Conservation (phyloP, 2,797 vertebrate genomes). For the Brachyalestes nurse region DNA sequence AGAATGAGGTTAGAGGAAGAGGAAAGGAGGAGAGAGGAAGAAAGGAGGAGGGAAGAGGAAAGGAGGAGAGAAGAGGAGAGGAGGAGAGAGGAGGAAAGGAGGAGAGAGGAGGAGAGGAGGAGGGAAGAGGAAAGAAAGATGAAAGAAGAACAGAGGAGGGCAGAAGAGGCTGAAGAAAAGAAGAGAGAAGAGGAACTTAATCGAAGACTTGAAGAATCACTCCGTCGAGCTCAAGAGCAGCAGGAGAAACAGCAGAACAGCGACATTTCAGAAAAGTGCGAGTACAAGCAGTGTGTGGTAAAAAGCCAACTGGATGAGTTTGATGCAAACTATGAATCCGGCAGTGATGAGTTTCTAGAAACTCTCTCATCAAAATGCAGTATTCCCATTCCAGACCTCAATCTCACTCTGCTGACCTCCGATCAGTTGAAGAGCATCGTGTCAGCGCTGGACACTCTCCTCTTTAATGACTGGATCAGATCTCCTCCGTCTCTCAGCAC, state of each 20-base stretch:
- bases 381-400: slow-evolving; percentile 1
- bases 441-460: slow-evolving; percentile 17
- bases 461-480: slow-evolving; percentile 37
- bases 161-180: background rate
- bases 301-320: slow-evolving; percentile 31
- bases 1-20: background rate
- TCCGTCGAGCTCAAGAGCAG: slow-evolving; percentile 6
- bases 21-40: background rate
- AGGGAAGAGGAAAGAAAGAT: no score
- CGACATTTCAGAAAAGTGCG: background rate
- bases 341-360: slow-evolving; percentile 24
- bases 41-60: background rate
- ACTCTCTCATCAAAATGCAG: slow-evolving; percentile 25
- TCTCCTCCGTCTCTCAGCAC: slow-evolving; percentile 25
- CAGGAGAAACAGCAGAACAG: background rate
- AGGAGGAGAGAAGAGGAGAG: background rate
- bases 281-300: background rate
- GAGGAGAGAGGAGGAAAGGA: no score
- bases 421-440: slow-evolving; percentile 24
- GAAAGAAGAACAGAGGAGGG: no score
- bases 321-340: background rate
- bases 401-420: background rate
- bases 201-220: slow-evolving; percentile 19
- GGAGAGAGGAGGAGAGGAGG: no score
- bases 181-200: slow-evolving; percentile 25